Evolutionary conservation across 2,888 invertebrate species (phyloP), one percentile per base, ranked within the genome.

Genomic region (Polydrusus cervinus): DNA sequence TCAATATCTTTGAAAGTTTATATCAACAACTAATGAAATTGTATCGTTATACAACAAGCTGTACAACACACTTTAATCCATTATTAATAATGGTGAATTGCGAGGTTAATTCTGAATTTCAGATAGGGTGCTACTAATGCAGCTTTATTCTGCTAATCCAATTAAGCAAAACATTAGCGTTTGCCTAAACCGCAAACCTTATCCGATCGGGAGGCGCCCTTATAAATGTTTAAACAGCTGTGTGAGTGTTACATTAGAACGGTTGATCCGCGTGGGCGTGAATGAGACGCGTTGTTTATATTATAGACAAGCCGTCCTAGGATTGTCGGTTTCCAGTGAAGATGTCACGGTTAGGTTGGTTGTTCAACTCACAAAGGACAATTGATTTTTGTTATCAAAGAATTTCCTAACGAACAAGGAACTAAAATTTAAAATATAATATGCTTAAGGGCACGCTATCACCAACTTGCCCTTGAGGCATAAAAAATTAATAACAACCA

Each of bases 111-210:
- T 64, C 47, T 49, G 64, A 64, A 64, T 49, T 49, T 64, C 64
- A 64, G 64, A 64, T 64, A 64, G 43, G 64, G 64, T 34, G 64
- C 64, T 64, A 13, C 49, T 64, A 64, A 64, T 64, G 34, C 64
- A 49, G 47, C 64, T 64, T 34, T 64, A 64, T 49, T 64, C 34
- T 49, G 34, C 30, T 64, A 64, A 64, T 64, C 64, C 64, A 64
- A 64, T 64, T 49, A 34, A 49, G 64, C 64, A 64, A 49, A 64
- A 64, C 64, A 64, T 64, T 64, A 64, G 64, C 64, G 64, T 30
- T 64, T 64, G 49, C 64, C 45, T 47, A 64, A 64, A 64, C 64
- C 64, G 34, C 64, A 64, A 25, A 47, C 47, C 64, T 64, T 64
- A 64, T 47, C 45, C 34, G 47, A 64, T 64, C 45, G 49, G 49